Conservation (phyloP, 2,888 invertebrate species). For the Tholera decimalis region DNA sequence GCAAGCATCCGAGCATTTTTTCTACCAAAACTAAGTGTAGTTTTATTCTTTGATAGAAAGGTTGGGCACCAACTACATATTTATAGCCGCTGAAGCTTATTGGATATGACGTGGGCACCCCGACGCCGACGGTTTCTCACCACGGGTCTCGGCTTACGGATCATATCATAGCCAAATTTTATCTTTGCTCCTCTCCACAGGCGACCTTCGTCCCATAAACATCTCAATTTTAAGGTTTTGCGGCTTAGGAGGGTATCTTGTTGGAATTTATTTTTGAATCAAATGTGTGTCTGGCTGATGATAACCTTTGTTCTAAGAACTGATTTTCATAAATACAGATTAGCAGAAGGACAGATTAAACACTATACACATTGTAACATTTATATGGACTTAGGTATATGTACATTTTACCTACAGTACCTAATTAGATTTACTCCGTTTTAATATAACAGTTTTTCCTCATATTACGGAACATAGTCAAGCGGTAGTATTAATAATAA, state of each 20-base stretch:
- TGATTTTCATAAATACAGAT: too few relatives aligned
- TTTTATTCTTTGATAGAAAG: constrained; percentile 79
- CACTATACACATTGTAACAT: too few relatives aligned
- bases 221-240: constrained; percentile 23
- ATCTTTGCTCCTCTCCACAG: constrained; percentile 26
- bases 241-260: background rate
- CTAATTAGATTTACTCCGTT: too few relatives aligned
- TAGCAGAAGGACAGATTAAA: too few relatives aligned
- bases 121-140: constrained; percentile 64
- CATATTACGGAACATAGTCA: too few relatives aligned
- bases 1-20: constrained; percentile 43
- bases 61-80: constrained; percentile 71
- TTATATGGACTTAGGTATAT: too few relatives aligned
- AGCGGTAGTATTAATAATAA: background rate
- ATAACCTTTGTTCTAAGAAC: too few relatives aligned
- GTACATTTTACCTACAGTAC: too few relatives aligned
- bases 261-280: background rate
- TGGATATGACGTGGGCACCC: constrained; percentile 63
- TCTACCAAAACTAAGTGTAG: constrained; percentile 72
- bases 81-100: constrained; percentile 69
- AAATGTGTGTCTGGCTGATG: background rate
- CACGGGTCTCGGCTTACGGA: constrained; percentile 42
- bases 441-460: too few relatives aligned
- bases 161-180: constrained; percentile 50
- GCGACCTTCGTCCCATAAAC: constrained; percentile 32